phyloP scores from a whole-genome alignment of 2,797 vertebrate genomes.

The Siniperca undulata region DNA sequence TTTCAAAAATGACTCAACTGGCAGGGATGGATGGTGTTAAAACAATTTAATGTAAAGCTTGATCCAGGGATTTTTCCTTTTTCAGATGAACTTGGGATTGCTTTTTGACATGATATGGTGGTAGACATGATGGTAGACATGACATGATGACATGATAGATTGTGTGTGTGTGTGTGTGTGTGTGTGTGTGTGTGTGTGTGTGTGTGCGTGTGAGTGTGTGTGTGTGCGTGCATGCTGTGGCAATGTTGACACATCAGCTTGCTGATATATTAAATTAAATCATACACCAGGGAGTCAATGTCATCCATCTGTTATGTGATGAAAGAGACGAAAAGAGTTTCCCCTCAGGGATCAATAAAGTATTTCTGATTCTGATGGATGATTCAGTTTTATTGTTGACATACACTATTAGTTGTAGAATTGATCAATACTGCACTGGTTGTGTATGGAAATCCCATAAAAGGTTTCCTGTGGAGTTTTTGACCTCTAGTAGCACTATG shows the following conservation, averaged over 20 bases:
- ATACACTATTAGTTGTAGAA: not conserved
- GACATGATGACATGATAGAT: not conserved
- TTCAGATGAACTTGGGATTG: not conserved
- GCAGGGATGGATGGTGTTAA: conserved; percentile 3
- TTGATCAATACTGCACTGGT: not conserved
- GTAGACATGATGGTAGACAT: not conserved
- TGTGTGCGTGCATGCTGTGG: not conserved
- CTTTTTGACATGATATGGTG: conserved; percentile 5
- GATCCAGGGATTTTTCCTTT: not conserved
- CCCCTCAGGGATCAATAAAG: no score
- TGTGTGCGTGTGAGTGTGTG: not conserved
- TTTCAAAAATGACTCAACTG: conserved; percentile 24
- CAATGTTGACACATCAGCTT: not conserved
- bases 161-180: not conserved
- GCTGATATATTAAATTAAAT: not conserved
- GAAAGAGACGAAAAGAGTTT: no score
- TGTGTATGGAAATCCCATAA: not conserved
- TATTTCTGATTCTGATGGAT: not conserved
- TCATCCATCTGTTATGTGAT: not conserved
- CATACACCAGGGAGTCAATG: not conserved
- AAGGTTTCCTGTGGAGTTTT: not conserved
- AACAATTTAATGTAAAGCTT: conserved; percentile 12
- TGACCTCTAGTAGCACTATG: not conserved
- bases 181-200: not conserved
- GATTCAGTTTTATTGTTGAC: not conserved